Conservation (phyloP, 2,888 invertebrate species). For the Orgyia antiqua region DNA sequence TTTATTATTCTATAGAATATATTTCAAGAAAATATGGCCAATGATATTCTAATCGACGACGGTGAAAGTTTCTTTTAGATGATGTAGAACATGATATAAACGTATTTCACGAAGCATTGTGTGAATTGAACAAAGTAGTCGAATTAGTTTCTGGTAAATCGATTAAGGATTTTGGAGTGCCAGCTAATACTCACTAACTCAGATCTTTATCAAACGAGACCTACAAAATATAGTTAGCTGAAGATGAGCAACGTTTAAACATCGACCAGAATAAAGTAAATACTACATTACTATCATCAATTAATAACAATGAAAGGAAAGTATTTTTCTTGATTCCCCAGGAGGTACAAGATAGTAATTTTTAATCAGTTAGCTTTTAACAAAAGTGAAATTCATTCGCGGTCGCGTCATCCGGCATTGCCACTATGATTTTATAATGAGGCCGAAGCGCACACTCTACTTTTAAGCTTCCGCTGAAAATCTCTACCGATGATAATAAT, state of each 20-base stretch:
- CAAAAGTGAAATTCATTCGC: too few relatives aligned
- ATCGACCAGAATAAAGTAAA: slow-evolving; percentile 21
- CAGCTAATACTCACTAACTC: slow-evolving; percentile 24
- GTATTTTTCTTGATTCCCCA: background rate
- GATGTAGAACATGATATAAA: slow-evolving; percentile 25
- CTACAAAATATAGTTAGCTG: slow-evolving; percentile 22
- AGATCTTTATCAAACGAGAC: slow-evolving; percentile 22
- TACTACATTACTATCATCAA: slow-evolving; percentile 16
- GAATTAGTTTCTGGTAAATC: background rate
- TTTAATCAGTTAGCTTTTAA: too few relatives aligned
- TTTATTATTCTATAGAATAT: slow-evolving; percentile 1
- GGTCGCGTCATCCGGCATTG: too few relatives aligned
- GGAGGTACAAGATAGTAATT: too few relatives aligned
- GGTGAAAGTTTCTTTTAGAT: slow-evolving; percentile 21
- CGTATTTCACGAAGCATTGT: slow-evolving; percentile 24
- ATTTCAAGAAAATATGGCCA: slow-evolving; percentile 11
- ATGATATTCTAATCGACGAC: slow-evolving; percentile 24
- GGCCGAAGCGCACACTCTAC: too few relatives aligned
- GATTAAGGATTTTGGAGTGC: background rate
- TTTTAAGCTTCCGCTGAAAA: slow-evolving; percentile 15
- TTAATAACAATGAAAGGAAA: slow-evolving; percentile 10
- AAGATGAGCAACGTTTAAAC: slow-evolving; percentile 24
- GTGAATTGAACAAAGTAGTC: slow-evolving; percentile 19
- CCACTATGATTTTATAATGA: too few relatives aligned
- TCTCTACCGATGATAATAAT: slow-evolving; percentile 11